Conservation (phyloP, 2,113 vertebrate species). For the Dicerorhinus sumatrensis region DNA sequence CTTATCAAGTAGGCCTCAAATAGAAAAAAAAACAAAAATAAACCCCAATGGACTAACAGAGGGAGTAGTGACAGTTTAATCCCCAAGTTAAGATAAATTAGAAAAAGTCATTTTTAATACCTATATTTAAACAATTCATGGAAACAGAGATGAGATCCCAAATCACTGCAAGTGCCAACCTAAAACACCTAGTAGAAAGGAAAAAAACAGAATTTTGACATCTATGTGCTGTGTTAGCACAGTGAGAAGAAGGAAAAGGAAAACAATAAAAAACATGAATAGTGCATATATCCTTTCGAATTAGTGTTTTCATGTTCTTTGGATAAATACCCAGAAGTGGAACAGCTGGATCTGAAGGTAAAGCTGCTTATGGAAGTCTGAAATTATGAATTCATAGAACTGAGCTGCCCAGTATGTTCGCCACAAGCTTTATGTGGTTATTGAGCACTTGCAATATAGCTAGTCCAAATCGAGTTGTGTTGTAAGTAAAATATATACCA, state of each 20-base stretch:
- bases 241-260: constrained; percentile 18
- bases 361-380: neutral
- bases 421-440: neutral
- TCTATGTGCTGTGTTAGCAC: neutral
- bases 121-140: neutral
- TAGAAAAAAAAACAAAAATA: neutral
- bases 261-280: neutral
- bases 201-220: constrained; percentile 28
- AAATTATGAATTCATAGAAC: neutral
- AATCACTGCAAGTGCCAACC: neutral
- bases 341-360: neutral
- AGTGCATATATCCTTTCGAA: too few relatives aligned
- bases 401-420: neutral
- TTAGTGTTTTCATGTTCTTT: too few relatives aligned
- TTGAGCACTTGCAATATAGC: neutral
- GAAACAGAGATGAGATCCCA: neutral
- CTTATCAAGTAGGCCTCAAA: neutral
- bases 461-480: neutral
- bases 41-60: neutral
- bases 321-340: too few relatives aligned
- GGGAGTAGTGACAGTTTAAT: neutral
- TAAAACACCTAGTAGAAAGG: neutral
- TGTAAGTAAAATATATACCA: neutral
- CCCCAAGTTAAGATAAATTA: neutral
- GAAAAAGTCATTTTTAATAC: neutral